Evolutionary conservation across 2,888 invertebrate genomes (phyloP).

Genomic region (Cylloceria caligata): DNA sequence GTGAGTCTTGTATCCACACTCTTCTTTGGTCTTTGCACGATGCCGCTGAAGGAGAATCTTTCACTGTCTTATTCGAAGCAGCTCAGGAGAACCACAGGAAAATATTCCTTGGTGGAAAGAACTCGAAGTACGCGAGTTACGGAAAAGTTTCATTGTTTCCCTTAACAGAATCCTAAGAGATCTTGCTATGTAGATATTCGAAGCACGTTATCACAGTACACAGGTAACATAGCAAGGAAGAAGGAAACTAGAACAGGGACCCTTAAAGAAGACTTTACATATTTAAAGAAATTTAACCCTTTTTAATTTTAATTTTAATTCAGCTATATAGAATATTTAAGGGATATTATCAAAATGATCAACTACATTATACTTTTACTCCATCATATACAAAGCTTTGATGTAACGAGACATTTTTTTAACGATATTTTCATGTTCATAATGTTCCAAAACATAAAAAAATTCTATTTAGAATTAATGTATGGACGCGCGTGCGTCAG

Average conservation of each 20-base stretch:
- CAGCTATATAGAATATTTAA: too few relatives aligned
- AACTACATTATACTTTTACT: too few relatives aligned
- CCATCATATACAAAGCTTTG: too few relatives aligned
- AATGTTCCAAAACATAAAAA: too few relatives aligned
- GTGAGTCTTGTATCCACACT: constrained; percentile 43
- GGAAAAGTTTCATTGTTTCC: constrained; percentile 49
- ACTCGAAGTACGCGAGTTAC: constrained; percentile 47
- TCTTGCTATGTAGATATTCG: constrained; percentile 19
- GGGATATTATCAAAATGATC: neutral
- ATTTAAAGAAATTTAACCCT: too few relatives aligned
- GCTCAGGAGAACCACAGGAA: constrained; percentile 15
- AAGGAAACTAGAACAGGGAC: neutral
- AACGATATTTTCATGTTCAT: neutral
- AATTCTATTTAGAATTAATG: too few relatives aligned
- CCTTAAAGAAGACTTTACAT: too few relatives aligned
- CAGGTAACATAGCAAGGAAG: neutral
- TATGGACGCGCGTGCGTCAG: too few relatives aligned
- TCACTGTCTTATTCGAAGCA: constrained; percentile 42
- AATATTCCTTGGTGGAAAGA: constrained; percentile 41
- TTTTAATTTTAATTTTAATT: too few relatives aligned
- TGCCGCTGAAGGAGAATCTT: constrained; percentile 14
- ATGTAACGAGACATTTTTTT: neutral
- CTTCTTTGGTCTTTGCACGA: constrained; percentile 41
- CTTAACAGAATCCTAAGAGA: constrained; percentile 16
- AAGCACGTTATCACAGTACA: constrained; percentile 17